Evolutionary conservation across 53 echinoderm and acorn worm species (phyloP), one percentile per base, ranked within the genome.

Genomic region (Crossaster papposus): DNA sequence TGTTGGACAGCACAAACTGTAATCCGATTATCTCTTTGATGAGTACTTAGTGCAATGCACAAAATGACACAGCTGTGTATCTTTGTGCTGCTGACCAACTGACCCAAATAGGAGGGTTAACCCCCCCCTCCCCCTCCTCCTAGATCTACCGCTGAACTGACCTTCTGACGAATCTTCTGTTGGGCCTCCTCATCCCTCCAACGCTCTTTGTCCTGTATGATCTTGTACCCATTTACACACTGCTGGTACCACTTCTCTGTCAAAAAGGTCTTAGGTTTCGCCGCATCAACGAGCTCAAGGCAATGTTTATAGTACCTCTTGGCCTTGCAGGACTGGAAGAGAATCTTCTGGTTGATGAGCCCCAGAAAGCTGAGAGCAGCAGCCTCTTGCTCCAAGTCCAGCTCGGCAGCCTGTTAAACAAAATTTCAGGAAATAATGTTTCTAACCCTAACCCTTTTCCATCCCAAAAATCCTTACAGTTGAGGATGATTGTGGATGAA

Each of bases 331-430:
- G 14, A 53, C 36, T 32, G 53, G 9, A 71, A 30, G 52, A 85
- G 85, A 10, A 85, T 30, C 73, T 85, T 85, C 30, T 85, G 29
- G 23, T 85, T 71, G 11, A 85, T 50, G 14, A 85, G 53, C 31
- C 85, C 85, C 28, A 85, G 30, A 51, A 30, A 85, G 51, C 85
- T 85, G 12, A 72, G 33, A 20, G 85, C 85, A 33, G 85, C 85
- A 1, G 85, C 85, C 73, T 85, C 85, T 33, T 85, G 85, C 30
- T 85, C 85, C 15, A 85, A 22, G 36, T 85, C 85, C 9, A 85
- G 71, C 72, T 85, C 85, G 1, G 85, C 85, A 28, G 85, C 85
- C 85, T 85, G 85, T 20, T 53, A 8, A 37, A 38, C 17, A 26
- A 78, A 22, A 14, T 8, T 15, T 50, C 44, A 9, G 44, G n/a